Base-by-base conservation (phyloP, 2,797 vertebrate genomes). In the Hozukius guyotensis region DNA sequence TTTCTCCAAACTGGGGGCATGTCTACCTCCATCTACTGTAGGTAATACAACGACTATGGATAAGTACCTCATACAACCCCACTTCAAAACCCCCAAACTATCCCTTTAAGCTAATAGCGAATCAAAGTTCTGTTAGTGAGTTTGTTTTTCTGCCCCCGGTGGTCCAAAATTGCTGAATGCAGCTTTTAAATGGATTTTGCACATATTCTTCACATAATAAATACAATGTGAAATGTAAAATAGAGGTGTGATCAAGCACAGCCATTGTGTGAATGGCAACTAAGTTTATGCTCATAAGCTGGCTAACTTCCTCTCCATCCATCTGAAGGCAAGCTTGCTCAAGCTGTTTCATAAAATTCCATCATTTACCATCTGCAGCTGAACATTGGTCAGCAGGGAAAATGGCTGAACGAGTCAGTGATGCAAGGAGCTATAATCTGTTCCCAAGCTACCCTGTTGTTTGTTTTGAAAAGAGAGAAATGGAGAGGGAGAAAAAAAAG, bases 371-470 rank as follows among this genome's bases (percentile, higher is more conserved):
- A 94, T 94, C 92, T 92, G 89, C 88, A 87, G 91, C 90, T 88
- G 92, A 94, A 93, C 90, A 86, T 87, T 92, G 94, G 94, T 95
- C 93, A 95, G 88, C 88, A 83, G 93, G 91, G 92, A 91, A 92
- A 95, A 94, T 93, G 91, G 78, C 92, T 91, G 91, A 93, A 91
- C 87, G 90, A 94, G 85, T 92, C 94, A 94, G 92, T 91, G 93
- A 96, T 93, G 94, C 93, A 94, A 92, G 91, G 86, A 93, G 93
- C 93, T 93, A 94, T 94, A 95, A 95, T 95, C 92, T 94, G 92
- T 94, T 94, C 91, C 90, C 88, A 74, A 90, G 93, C 84, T 87
- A 88, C 83, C 80, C 77, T 83, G 92, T 90, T 95, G 94, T 95
- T 93, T 94, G 93, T 95, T 93, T 92, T 94, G 90, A 93, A 93